Base-by-base conservation (phyloP, 1,140 invertebrate species). In the Psilanteris sp. region DNA sequence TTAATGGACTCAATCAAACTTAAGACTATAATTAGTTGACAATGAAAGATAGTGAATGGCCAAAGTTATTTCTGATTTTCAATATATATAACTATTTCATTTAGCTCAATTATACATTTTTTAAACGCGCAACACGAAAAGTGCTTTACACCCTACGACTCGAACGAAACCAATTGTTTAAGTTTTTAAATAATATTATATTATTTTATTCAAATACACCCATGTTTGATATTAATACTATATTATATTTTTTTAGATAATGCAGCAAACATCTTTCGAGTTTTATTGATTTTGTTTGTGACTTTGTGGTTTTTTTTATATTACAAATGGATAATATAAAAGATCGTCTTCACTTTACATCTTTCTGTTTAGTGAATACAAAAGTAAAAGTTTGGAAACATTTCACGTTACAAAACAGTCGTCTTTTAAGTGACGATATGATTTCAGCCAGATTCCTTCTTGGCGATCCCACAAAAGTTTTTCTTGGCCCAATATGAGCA, bases 1-100 rank as follows among this genome's bases (percentile, higher is more conserved):
- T 68, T 68, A 57, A 57, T 57, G 36, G 50, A 50, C 52, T 68
- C 26, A 68, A 68, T 68, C 43, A 57, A 68, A 68, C 50, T 68
- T 41, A 41, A 46, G 43, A 36, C 34, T 41, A 50, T 37, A 50
- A 43, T 36, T 26, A 41, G 39, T 41, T 39, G 41, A 41, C 43
- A 44, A 44, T 32, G 18, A 68, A 57, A 18, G 26, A n/a, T n/a
- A n/a, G n/a, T n/a, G n/a, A n/a, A n/a, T n/a, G n/a, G n/a, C n/a
- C n/a, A n/a, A n/a, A 57, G 15, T 41, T 48, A 50, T 39, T 24
- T 27, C 16, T 27, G 41, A 48, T 55, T 15, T 24, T 14, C 20
- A 11, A 8, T 22, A 37, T 34, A n/a, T n/a, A n/a, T n/a, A n/a
- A n/a, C 43, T 66, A 44, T 16, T 54, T 22, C 18, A 16, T 37